These are phyloP conservation scores for Mycteria americana DNA, from an alignment of 2,797 vertebrate species.

Conservation along the genomic window DNA sequence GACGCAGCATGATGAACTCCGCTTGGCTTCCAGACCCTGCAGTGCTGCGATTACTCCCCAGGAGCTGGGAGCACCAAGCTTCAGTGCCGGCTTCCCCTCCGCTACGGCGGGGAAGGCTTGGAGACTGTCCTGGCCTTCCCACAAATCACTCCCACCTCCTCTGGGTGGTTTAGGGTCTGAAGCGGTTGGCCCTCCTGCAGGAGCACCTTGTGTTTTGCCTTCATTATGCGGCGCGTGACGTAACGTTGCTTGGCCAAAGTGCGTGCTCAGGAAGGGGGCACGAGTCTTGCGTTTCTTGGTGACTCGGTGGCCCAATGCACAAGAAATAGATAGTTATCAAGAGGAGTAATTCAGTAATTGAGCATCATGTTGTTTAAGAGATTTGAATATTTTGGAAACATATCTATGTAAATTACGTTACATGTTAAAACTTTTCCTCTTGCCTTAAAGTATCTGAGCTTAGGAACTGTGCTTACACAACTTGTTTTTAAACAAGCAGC, in stretches of 20 bases:
- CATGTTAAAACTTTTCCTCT: not conserved
- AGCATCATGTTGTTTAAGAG: not conserved
- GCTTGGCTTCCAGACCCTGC: not conserved
- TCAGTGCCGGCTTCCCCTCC: not conserved
- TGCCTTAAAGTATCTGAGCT: not conserved
- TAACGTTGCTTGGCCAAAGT: not conserved
- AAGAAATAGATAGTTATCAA: not conserved
- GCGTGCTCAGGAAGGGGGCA: accelerated
- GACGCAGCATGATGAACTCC: not conserved
- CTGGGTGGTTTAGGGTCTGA: not conserved
- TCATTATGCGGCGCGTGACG: accelerated
- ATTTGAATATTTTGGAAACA: not conserved
- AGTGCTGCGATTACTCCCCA: not conserved
- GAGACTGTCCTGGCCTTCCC: not conserved
- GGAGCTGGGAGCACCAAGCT: not conserved
- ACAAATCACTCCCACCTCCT: not conserved
- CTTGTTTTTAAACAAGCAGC: not conserved
- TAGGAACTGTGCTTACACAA: not conserved
- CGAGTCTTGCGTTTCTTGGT: not conserved
- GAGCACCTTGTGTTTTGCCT: not conserved
- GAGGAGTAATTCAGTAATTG: not conserved
- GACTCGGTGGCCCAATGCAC: not conserved
- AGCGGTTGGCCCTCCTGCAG: accelerated
- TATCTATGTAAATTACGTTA: not conserved
- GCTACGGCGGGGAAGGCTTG: accelerated